Percentiles rank a stretch among this genome's conserved stretches.
phyloP scores from a whole-genome alignment of 2,888 invertebrate genomes.

The Anthophora plumipes region DNA sequence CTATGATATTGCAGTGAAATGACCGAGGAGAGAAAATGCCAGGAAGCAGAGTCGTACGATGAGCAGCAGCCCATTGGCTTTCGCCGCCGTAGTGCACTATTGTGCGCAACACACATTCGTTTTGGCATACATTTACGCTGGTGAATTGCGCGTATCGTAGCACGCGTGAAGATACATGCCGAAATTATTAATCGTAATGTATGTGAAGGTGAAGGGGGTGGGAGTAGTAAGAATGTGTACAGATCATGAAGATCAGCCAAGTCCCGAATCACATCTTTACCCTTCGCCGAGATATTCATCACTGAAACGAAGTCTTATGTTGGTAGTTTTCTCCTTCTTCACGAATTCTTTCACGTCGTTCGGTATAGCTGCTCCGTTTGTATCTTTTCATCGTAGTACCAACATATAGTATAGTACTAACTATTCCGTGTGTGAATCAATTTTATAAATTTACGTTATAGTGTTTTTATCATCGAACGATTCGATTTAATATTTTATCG shows the following conservation, averaged over 20 bases:
- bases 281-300: conserved; percentile 15
- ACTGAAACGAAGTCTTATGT: conserved; percentile 5
- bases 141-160: conserved; percentile 14
- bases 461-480: neutral
- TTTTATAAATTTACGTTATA: no score
- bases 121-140: conserved; percentile 27
- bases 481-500: neutral
- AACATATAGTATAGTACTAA: no score
- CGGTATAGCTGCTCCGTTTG: neutral
- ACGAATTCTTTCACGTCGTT: conserved; percentile 14
- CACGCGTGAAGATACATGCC: conserved; percentile 14
- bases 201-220: conserved; percentile 13
- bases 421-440: neutral
- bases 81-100: conserved; percentile 67
- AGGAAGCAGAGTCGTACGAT: conserved; percentile 57
- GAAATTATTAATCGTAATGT: conserved; percentile 30
- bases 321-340: neutral
- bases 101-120: conserved; percentile 18
- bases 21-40: conserved; percentile 35
- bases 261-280: conserved; percentile 10
- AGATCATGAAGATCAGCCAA: conserved; percentile 1
- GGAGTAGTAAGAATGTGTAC: conserved; percentile 7
- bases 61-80: conserved; percentile 71
- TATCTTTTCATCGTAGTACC: neutral
- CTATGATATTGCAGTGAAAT: conserved; percentile 15